Evolutionary conservation across 2,113 vertebrate genomes (phyloP).

Genomic region (Abramis brama): DNA sequence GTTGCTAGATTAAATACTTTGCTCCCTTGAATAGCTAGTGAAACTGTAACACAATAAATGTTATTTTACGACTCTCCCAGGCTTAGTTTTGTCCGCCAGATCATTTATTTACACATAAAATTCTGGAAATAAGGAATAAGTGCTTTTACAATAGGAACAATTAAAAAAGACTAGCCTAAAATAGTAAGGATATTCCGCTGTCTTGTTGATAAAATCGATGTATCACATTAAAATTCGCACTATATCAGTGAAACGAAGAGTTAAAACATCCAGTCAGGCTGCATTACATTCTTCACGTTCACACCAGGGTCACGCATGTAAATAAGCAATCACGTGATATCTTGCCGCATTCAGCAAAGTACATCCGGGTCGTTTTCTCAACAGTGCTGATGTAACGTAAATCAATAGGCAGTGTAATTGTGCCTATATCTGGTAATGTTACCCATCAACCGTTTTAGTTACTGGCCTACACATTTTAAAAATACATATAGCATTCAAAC

Average conservation of each 20-base stretch:
- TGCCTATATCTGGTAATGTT: neutral
- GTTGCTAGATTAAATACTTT: neutral
- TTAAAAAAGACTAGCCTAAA: neutral
- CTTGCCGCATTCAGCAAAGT: neutral
- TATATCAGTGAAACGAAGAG: neutral
- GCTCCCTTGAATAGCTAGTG: neutral
- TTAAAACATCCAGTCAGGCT: neutral
- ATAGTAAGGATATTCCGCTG: neutral
- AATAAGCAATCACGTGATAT: neutral
- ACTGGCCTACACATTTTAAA: neutral
- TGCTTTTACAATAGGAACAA: neutral
- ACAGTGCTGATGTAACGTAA: neutral
- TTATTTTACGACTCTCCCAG: neutral
- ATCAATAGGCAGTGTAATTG: neutral
- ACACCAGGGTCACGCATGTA: neutral
- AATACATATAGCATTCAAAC: neutral
- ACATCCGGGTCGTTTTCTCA: conserved; percentile 28
- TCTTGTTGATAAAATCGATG: neutral
- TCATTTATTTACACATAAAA: neutral
- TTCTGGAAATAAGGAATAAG: neutral
- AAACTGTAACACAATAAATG: neutral
- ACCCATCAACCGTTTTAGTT: neutral
- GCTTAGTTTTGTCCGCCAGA: neutral
- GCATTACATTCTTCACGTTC: neutral
- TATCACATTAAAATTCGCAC: too few relatives aligned